Evolutionary conservation across 37 sponge, comb jelly and placozoan genomes (phyloP).

Genomic region (Crambe crambe): DNA sequence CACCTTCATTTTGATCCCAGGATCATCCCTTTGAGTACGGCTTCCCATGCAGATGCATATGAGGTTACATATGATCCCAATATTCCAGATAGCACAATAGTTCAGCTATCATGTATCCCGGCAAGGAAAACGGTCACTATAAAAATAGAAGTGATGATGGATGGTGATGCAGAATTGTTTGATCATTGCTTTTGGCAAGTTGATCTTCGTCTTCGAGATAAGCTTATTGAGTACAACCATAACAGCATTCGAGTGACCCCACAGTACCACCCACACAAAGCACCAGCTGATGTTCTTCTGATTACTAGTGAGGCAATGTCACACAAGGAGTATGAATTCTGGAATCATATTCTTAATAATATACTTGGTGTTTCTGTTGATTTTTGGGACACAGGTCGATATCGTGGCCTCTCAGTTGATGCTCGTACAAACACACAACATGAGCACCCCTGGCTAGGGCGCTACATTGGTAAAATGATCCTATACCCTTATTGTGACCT

Average conservation of each 20-base stretch:
- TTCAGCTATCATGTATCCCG: slow-evolving; percentile 52
- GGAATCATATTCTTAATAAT: slow-evolving; percentile 71
- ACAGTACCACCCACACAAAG: slow-evolving; percentile 57
- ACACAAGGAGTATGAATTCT: slow-evolving; percentile 69
- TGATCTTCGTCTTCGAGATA: slow-evolving; percentile 67
- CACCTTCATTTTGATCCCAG: slow-evolving; percentile 68
- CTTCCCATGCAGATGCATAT: slow-evolving; percentile 40
- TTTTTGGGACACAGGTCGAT: slow-evolving; percentile 75
- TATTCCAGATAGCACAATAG: slow-evolving; percentile 66
- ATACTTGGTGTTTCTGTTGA: slow-evolving; percentile 47
- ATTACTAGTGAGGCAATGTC: slow-evolving; percentile 51
- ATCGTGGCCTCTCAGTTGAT: slow-evolving; percentile 66
- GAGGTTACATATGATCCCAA: slow-evolving; percentile 68
- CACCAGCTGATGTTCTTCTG: slow-evolving; percentile 68
- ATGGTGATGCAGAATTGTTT: slow-evolving; percentile 70
- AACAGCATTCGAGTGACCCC: slow-evolving; percentile 70
- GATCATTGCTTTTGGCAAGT: slow-evolving; percentile 75
- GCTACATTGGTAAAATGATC: slow-evolving; percentile 59
- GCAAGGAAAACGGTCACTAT: slow-evolving; percentile 52
- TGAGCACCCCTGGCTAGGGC: slow-evolving; percentile 58
- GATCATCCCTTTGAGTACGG: slow-evolving; percentile 62
- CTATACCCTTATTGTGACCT: slow-evolving; percentile 66
- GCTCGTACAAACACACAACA: slow-evolving; percentile 41
- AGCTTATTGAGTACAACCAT: slow-evolving; percentile 77
- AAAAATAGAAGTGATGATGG: slow-evolving; percentile 59